These are phyloP conservation scores for Penaeus japonicus DNA, from an alignment of 1,140 invertebrate genomes.

Conservation along the genomic window DNA sequence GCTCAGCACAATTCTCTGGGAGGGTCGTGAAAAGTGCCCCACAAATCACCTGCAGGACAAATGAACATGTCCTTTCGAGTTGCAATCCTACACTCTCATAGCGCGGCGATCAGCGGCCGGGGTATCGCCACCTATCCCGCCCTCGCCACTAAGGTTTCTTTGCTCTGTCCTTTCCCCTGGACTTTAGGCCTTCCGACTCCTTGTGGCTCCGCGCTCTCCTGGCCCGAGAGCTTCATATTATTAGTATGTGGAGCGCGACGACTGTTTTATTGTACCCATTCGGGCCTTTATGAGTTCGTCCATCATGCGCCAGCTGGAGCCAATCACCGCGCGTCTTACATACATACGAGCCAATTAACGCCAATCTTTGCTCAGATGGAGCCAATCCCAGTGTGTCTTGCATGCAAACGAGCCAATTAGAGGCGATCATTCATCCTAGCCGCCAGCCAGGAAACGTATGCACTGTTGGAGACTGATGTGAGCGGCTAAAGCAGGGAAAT, in stretches of 20 bases:
- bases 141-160: neutral
- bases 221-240: neutral
- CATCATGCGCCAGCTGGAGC: slow-evolving; percentile 43
- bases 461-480: neutral
- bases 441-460: neutral
- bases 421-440: slow-evolving; percentile 32
- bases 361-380: slow-evolving; percentile 48
- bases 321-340: slow-evolving; percentile 50
- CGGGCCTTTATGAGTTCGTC: slow-evolving; percentile 52
- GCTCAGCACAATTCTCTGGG: too few species aligned
- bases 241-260: slow-evolving; percentile 51
- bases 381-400: slow-evolving; percentile 38
- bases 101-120: neutral
- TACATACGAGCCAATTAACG: slow-evolving; percentile 55
- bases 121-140: neutral
- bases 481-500: neutral
- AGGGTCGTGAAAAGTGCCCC: slow-evolving; percentile 18
- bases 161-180: neutral
- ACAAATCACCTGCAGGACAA: slow-evolving; percentile 39
- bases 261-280: slow-evolving; percentile 54
- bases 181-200: neutral
- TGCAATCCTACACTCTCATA: slow-evolving; percentile 23
- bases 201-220: neutral
- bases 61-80: slow-evolving; percentile 35
- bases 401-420: slow-evolving; percentile 45